Evolutionary conservation across 2,797 vertebrate genomes (phyloP).

Genomic region (Rhinogobio ventralis): DNA sequence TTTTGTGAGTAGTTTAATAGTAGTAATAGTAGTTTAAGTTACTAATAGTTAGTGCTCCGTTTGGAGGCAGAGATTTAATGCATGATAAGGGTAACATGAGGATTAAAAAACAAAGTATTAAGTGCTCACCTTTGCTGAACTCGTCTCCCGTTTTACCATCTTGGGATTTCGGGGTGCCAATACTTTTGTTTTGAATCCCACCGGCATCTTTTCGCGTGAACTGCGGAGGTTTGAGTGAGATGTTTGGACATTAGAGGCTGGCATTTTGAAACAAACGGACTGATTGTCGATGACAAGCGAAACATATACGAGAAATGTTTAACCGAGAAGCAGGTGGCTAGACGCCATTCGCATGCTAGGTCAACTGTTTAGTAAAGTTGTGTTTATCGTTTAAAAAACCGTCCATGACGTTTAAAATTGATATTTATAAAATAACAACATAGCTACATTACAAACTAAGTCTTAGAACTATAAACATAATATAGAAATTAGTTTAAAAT

Average conservation of each 20-base stretch:
- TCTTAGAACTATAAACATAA: background rate
- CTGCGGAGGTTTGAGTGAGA: slow-evolving; percentile 59
- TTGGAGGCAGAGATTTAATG: background rate
- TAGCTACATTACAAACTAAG: background rate
- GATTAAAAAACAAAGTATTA: background rate
- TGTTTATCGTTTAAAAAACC: background rate
- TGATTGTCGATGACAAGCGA: slow-evolving; percentile 2
- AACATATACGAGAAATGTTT: slow-evolving; percentile 57
- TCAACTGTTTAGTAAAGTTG: background rate
- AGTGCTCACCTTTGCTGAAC: slow-evolving; percentile 66
- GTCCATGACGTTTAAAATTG: background rate
- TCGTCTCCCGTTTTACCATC: slow-evolving; percentile 68
- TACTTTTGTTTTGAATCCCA: slow-evolving; percentile 69
- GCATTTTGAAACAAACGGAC: slow-evolving; percentile 66
- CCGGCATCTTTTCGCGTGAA: slow-evolving; percentile 59
- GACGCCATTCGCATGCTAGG: background rate
- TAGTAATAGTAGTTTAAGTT: background rate
- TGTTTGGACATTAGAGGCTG: slow-evolving; percentile 57
- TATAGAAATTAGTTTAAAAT: background rate
- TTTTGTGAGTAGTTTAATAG: background rate
- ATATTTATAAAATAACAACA: background rate
- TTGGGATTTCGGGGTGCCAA: slow-evolving; percentile 65
- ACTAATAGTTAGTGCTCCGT: background rate
- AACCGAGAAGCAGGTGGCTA: background rate
- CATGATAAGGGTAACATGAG: slow-evolving; percentile 56